phyloP scores from a whole-genome alignment of 2,888 invertebrate genomes.

The Troilus luridus region DNA sequence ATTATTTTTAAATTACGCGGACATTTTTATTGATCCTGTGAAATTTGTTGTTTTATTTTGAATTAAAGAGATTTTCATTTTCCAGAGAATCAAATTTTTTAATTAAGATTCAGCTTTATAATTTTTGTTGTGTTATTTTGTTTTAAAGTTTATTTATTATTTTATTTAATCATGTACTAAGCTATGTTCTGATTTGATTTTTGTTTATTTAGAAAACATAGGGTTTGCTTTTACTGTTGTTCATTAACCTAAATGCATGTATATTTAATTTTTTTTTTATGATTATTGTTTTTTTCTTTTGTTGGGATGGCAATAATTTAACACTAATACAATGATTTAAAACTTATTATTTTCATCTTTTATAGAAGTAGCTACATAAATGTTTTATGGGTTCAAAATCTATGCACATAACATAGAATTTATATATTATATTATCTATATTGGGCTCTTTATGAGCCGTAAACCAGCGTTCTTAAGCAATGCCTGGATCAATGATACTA shows the following conservation, averaged over 20 bases:
- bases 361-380: neutral
- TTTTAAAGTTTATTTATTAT: neutral
- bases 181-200: neutral
- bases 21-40: no score
- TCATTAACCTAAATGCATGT: neutral
- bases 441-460: neutral
- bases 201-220: neutral
- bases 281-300: neutral
- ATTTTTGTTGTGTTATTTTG: neutral
- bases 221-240: neutral
- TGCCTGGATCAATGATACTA: neutral
- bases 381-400: neutral
- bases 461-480: neutral
- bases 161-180: neutral
- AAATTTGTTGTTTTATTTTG: neutral
- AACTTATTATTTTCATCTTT: neutral
- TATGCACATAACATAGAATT: neutral
- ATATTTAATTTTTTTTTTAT: neutral
- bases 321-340: neutral
- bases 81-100: neutral
- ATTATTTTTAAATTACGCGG: neutral
- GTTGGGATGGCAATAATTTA: neutral
- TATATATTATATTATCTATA: neutral
- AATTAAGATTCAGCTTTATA: neutral
- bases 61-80: neutral